Base-by-base conservation (phyloP, 2,888 invertebrate species). In the Standfussiana lucernea region DNA sequence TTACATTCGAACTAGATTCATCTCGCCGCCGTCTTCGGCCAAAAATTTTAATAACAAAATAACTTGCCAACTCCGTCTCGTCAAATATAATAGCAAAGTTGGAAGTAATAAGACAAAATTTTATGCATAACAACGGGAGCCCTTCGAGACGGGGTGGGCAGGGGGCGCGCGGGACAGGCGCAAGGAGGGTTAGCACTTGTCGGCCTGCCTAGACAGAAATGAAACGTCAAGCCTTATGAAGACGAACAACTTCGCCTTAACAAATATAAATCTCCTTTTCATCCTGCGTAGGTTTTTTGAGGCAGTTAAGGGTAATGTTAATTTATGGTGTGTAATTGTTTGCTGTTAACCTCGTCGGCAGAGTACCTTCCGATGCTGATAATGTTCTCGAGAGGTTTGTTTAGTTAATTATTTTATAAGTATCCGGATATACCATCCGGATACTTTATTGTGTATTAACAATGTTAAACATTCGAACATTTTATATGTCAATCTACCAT, bases 31-130 rank as follows among this genome's bases (percentile, higher is more conserved):
- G 93, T 90, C 91, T 93, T 90, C 90, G 91, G 92, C 94, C 95
- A 95, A 95, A 96, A 96, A 96, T 96, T 96, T 96, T 96, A 96
- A 96, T 96, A 96, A 96, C 96, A 95, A 95, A 96, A 96, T 96
- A 96, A 96, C 96, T 96, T 96, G 92, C 93, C 92, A 96, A 95
- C 96, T 96, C 93, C 91, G 92, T 92, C 95, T 95, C 95, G 95
- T 96, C 96, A 95, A 95, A 96, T 96, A 96, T 96, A 96, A 96
- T 96, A 95, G 95, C 95, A 92, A 96, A 96, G 96, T 96, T 96
- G 93, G 94, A 95, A 96, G 96, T 96, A 96, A 96, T 96, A 96
- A 96, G 96, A 95, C 96, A 95, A 95, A 96, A 96, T 96, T 96
- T 96, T 96, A 96, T 96, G 96, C 96, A 96, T 95, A 96, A 95